Percentiles rank a stretch among this genome's conserved stretches.
Conservation (phyloP, 2,113 vertebrate species). For the Merops nubicus region DNA sequence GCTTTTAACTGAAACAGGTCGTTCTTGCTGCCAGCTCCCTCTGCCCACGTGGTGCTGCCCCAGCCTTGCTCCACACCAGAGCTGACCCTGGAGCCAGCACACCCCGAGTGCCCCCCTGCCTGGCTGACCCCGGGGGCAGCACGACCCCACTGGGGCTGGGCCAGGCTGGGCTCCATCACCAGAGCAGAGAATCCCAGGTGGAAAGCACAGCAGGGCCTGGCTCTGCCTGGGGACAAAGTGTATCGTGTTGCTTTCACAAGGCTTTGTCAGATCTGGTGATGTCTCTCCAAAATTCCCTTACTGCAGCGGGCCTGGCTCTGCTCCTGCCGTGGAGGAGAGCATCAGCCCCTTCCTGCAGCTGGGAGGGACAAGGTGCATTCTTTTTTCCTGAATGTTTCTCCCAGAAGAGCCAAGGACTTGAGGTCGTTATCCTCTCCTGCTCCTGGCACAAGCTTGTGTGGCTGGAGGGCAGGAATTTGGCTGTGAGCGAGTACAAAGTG, state of each 20-base stretch:
- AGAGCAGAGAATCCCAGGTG: rapidly evolving
- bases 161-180: neutral
- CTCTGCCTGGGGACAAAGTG: neutral
- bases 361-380: neutral
- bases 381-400: no score
- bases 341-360: neutral
- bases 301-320: neutral
- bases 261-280: rapidly evolving
- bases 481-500: neutral
- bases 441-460: neutral
- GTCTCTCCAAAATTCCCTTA: neutral
- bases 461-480: neutral
- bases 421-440: neutral
- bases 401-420: neutral
- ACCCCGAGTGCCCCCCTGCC: neutral
- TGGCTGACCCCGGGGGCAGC: neutral
- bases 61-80: neutral
- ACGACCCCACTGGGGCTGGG: neutral
- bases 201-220: neutral
- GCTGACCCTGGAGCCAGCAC: neutral
- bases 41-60: neutral
- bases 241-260: neutral
- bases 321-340: rapidly evolving
- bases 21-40: neutral
- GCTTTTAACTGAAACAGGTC: neutral